phyloP scores from a whole-genome alignment of 2,113 vertebrate genomes.

The Alexandromys fortis region DNA sequence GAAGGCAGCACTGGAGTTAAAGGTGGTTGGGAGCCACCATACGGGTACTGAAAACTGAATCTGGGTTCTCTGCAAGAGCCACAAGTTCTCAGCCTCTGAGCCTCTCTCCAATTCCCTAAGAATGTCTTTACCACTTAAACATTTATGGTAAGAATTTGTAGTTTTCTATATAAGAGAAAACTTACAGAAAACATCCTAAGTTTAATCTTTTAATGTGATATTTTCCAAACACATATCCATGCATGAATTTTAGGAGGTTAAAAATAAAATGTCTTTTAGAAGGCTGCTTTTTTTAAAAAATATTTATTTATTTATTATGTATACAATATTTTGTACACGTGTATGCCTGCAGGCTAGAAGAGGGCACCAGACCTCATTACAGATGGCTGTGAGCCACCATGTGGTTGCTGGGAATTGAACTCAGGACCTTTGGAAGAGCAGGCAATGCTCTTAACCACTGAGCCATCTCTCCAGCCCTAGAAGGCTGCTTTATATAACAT shows the following conservation, averaged over 20 bases:
- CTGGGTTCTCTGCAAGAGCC: no score
- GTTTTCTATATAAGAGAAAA: neutral
- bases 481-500: neutral
- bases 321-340: no score
- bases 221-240: slow-evolving; percentile 25
- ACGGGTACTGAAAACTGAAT: neutral
- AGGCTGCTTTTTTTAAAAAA: no score
- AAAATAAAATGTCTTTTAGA: slow-evolving; percentile 5
- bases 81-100: neutral
- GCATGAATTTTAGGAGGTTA: neutral
- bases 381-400: no score
- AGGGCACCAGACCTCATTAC: no score
- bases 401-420: no score
- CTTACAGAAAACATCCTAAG: neutral
- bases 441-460: no score
- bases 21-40: neutral
- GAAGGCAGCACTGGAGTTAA: neutral
- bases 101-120: neutral
- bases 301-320: no score
- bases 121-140: neutral
- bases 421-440: no score
- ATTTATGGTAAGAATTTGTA: slow-evolving; percentile 21
- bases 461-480: no score
- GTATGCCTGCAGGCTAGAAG: no score
- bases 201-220: neutral